Evolutionary conservation across 2,797 vertebrate species (phyloP), one percentile per base, ranked within the genome.

Genomic region (Enteromius radiatus): DNA sequence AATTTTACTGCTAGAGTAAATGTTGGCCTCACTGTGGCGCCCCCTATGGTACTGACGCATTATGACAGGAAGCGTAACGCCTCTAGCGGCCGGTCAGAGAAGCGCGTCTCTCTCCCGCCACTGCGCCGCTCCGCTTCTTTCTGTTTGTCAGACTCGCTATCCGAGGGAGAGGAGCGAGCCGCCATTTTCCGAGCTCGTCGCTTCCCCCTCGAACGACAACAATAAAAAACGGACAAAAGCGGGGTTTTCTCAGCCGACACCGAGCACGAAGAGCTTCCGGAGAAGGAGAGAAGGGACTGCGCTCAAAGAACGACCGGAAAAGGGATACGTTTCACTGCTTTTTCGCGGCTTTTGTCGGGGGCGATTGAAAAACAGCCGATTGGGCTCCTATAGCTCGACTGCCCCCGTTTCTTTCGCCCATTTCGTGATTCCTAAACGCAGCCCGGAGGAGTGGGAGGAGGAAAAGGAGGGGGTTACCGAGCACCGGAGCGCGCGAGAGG

Each of bases 181-280:
- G 95, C 95, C 94, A 95, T 95, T 95, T 95, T 93, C 94, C 89
- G 86, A 92, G 92, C 93, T 76, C 63, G 89, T 89, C 82, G 86
- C 90, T 90, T 82, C 87, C 86, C 87, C 85, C 88, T 87, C 86
- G 84, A 89, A 91, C 89, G 83, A 88, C 90, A 86, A 89, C 88
- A 85, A 88, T 85, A 88, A 86, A 83, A 67, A 87, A 79, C 86
- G 85, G 82, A 85, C 79, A 59, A 82, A 89, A 23, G 86, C 70
- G 80, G 78, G 28, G 64, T 78, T 84, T 76, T 74, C 77, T 26
- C 33, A 61, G 38, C 38, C 26, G 19, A 45, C 81, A 43, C 64
- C 17, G 36, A 54, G 45, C 43, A 47, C 64, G 52, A 73, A 54
- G 59, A 14, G 64, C 23, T 59, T 65, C 33, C 9, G n/a, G 43